These are phyloP conservation scores for Dicaeum eximium DNA, from an alignment of 2,113 vertebrate genomes.

Conservation along the genomic window DNA sequence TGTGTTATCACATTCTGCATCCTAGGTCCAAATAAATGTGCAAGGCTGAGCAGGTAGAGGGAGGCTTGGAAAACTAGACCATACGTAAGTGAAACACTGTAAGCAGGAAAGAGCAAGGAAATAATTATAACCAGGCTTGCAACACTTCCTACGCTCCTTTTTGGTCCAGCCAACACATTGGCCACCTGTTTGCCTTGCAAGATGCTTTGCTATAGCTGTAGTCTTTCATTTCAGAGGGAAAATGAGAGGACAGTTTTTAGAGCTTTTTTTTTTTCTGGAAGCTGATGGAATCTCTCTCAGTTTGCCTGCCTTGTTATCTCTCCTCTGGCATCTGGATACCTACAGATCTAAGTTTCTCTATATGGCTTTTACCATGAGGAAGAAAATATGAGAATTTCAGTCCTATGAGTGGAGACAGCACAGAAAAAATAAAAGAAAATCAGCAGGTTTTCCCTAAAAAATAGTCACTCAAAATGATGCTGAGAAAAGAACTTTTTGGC, in stretches of 20 bases:
- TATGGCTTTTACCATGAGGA: neutral
- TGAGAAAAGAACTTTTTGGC: neutral
- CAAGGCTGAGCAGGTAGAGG: neutral
- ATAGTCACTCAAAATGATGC: neutral
- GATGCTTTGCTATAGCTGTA: neutral
- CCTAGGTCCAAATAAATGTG: neutral
- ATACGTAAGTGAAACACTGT: neutral
- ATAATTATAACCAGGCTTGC: constrained; percentile 33
- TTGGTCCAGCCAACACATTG: constrained; percentile 36
- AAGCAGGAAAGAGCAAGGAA: constrained; percentile 33
- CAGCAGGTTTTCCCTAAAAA: neutral
- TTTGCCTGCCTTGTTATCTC: neutral
- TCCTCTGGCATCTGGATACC: neutral
- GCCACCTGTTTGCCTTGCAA: neutral
- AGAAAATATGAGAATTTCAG: neutral
- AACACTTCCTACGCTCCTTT: constrained; percentile 22
- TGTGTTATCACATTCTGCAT: neutral
- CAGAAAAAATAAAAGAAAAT: neutral
- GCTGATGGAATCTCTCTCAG: neutral
- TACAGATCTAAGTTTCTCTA: neutral
- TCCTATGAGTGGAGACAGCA: neutral
- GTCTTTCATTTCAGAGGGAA: neutral
- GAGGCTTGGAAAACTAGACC: neutral
- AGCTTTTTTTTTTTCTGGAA: neutral
- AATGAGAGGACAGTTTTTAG: neutral